A percentile compares a stretch with the other conserved stretches of the same genome.
Conservation (phyloP, 2,113 vertebrate species). For the Thymallus thymallus region DNA sequence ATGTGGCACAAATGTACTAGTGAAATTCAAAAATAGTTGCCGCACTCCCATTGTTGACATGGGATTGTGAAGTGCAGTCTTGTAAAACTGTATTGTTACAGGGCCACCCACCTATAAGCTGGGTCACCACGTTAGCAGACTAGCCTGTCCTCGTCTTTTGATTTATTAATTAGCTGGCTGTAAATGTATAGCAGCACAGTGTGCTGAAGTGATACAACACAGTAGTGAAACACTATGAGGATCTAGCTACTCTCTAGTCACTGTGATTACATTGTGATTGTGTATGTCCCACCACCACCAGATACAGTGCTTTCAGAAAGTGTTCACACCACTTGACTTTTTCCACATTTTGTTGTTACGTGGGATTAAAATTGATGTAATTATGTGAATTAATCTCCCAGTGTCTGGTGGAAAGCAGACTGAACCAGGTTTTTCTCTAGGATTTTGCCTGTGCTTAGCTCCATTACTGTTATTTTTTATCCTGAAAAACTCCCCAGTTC, state of each 20-base stretch:
- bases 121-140: conserved; percentile 24
- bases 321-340: too few species aligned
- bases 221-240: conserved; percentile 28
- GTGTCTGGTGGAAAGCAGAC: too few species aligned
- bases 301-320: too few species aligned
- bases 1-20: conserved; percentile 40
- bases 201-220: conserved; percentile 35
- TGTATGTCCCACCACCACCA: conserved; percentile 13
- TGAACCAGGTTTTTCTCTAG: too few species aligned
- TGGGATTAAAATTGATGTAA: too few species aligned
- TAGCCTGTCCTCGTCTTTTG: conserved; percentile 30
- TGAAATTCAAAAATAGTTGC: conserved; percentile 20
- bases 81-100: conserved; percentile 28
- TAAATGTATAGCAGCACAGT: conserved; percentile 45
- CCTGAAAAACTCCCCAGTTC: too few species aligned
- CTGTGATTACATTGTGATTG: conserved; percentile 24
- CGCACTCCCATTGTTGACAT: conserved; percentile 39
- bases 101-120: conserved; percentile 8
- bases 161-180: conserved; percentile 58
- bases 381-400: too few species aligned
- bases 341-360: too few species aligned
- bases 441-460: too few species aligned
- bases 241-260: conserved; percentile 40
- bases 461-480: too few species aligned
- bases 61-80: conserved; percentile 41